Evolutionary conservation across 1,140 invertebrate species (phyloP).

Genomic region (Drosophila nigromelanica): DNA sequence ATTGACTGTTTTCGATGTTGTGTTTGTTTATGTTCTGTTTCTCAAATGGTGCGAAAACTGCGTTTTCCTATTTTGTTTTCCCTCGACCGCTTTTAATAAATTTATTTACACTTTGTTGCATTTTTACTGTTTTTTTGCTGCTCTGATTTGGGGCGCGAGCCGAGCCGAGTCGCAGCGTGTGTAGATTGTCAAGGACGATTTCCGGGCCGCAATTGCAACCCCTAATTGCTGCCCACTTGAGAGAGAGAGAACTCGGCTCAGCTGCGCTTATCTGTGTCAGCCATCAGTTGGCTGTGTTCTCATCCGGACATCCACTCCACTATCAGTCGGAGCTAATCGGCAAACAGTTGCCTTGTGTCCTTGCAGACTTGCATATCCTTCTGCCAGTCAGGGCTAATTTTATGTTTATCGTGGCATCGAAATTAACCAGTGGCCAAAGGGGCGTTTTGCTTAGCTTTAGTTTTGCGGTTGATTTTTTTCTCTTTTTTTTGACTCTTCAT

Average conservation of each 20-base stretch:
- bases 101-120: conserved; percentile 80
- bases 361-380: conserved; percentile 5
- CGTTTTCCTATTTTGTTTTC: conserved; percentile 57
- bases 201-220: conserved; percentile 61
- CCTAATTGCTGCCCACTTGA: conserved; percentile 78
- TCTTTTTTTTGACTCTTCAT: conserved; percentile 22
- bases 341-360: conserved; percentile 41
- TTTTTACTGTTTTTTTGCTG: conserved; percentile 42
- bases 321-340: conserved; percentile 49
- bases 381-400: conserved; percentile 37
- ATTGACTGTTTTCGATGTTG: conserved; percentile 30
- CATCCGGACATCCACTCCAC: conserved; percentile 41
- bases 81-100: conserved; percentile 62
- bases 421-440: conserved; percentile 63
- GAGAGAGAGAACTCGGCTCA: conserved; percentile 39
- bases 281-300: conserved; percentile 66
- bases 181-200: conserved; percentile 56
- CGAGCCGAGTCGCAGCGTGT: conserved; percentile 19
- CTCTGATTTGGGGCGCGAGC: conserved; percentile 72
- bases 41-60: conserved; percentile 74
- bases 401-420: conserved; percentile 65
- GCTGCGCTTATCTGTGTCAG: conserved; percentile 71
- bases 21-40: conserved; percentile 43
- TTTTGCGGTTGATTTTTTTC: conserved; percentile 39
- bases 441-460: conserved; percentile 68